phyloP scores from a whole-genome alignment of 2,888 invertebrate species.

The Tromatobia lineatoria region DNA sequence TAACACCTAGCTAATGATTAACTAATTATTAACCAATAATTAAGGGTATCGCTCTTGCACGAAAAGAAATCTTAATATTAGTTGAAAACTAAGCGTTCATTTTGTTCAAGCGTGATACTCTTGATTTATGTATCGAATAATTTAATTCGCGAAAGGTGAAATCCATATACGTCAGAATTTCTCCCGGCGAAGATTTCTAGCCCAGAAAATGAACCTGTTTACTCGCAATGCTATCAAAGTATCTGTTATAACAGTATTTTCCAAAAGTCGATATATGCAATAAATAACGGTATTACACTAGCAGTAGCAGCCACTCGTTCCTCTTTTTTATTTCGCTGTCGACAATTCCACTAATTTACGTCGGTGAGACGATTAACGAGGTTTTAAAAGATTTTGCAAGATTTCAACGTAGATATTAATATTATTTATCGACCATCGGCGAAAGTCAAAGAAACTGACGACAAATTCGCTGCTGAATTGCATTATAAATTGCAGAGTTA shows the following conservation, averaged over 20 bases:
- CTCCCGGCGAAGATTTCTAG: neutral
- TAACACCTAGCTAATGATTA: no score
- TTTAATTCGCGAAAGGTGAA: slow-evolving; percentile 37
- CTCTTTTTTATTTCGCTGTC: slow-evolving; percentile 13
- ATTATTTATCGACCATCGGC: slow-evolving; percentile 17
- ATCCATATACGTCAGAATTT: neutral
- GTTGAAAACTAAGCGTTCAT: no score
- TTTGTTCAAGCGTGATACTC: slow-evolving; percentile 13
- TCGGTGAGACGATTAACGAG: neutral
- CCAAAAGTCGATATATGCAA: neutral
- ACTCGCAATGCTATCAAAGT: neutral
- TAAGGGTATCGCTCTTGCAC: no score
- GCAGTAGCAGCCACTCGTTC: neutral
- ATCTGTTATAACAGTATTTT: neutral
- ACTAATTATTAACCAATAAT: no score
- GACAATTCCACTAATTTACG: neutral
- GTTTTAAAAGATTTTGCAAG: neutral
- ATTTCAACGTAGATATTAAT: neutral
- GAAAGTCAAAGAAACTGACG: neutral
- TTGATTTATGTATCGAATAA: slow-evolving; percentile 56
- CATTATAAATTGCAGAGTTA: neutral
- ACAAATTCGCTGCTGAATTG: slow-evolving; percentile 7
- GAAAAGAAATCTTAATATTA: no score
- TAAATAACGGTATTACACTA: neutral
- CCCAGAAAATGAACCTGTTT: neutral